These are phyloP conservation scores for Enteromius trimaculatus DNA, from an alignment of 2,797 vertebrate species.

Conservation along the genomic window DNA sequence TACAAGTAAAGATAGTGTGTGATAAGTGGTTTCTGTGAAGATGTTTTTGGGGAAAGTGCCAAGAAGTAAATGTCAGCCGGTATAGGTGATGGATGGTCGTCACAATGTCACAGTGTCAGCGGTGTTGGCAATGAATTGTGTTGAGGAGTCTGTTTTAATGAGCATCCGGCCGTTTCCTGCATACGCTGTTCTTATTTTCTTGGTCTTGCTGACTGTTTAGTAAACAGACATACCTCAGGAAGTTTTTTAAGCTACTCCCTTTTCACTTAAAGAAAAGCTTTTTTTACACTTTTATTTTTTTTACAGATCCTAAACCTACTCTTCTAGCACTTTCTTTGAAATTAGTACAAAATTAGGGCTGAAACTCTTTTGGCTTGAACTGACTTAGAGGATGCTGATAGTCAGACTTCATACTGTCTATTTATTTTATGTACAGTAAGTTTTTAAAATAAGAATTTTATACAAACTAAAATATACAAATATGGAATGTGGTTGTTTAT, in stretches of 20 bases:
- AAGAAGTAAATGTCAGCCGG: constrained; percentile 35
- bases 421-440: neutral
- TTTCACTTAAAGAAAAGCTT: neutral
- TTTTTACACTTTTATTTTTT: too few relatives aligned
- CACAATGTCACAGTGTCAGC: constrained; percentile 29
- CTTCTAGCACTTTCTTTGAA: neutral
- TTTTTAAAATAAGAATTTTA: neutral
- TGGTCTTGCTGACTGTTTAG: constrained; percentile 30
- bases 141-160: constrained; percentile 32
- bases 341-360: neutral
- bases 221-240: constrained; percentile 8
- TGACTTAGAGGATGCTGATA: neutral
- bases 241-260: neutral
- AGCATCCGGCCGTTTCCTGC: constrained; percentile 6
- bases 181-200: constrained; percentile 19
- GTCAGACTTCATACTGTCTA: neutral
- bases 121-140: constrained; percentile 26
- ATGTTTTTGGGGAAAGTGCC: constrained; percentile 32
- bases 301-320: neutral
- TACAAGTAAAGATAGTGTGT: constrained; percentile 23
- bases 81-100: constrained; percentile 37
- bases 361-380: neutral
- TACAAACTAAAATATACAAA: too few relatives aligned
- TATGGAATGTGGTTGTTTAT: neutral
- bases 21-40: constrained; percentile 22